Conservation (phyloP, 2,888 invertebrate species). For the Ophioninae sp. region DNA sequence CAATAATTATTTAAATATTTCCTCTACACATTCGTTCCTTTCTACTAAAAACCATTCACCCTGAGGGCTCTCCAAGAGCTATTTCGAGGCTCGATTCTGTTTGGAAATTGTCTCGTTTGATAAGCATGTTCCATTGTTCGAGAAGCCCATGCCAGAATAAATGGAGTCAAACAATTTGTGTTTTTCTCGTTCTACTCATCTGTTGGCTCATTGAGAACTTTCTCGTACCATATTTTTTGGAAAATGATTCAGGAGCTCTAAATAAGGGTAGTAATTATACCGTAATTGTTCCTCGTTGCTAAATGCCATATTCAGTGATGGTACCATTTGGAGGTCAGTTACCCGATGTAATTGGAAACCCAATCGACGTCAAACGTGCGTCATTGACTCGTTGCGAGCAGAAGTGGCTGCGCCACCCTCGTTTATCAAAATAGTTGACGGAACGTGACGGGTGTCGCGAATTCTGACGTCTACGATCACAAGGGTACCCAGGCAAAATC, state of each 20-base stretch:
- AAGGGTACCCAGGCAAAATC: background rate
- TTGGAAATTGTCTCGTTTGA: background rate
- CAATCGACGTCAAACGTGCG: background rate
- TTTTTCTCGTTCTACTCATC: no score
- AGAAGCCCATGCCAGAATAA: background rate
- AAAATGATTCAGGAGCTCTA: no score
- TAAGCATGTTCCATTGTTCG: background rate
- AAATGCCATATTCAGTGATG: background rate
- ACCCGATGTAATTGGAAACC: background rate
- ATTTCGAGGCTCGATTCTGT: background rate
- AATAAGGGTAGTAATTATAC: no score
- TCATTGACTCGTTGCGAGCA: constrained; percentile 3
- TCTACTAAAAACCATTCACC: background rate
- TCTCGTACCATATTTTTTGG: no score
- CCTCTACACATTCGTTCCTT: background rate
- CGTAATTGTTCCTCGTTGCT: background rate
- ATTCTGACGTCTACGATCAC: background rate
- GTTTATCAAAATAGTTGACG: constrained; percentile 36
- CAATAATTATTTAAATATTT: no score
- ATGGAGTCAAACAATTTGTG: no score
- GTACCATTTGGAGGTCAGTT: background rate
- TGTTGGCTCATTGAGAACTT: no score
- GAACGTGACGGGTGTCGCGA: constrained; percentile 4
- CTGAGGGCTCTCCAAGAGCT: background rate
- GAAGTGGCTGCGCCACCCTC: constrained; percentile 13